A percentile compares a stretch with the other conserved stretches of the same genome.
Evolutionary conservation across 2,888 invertebrate genomes (phyloP).

Genomic region (Eupithecia subumbrata): DNA sequence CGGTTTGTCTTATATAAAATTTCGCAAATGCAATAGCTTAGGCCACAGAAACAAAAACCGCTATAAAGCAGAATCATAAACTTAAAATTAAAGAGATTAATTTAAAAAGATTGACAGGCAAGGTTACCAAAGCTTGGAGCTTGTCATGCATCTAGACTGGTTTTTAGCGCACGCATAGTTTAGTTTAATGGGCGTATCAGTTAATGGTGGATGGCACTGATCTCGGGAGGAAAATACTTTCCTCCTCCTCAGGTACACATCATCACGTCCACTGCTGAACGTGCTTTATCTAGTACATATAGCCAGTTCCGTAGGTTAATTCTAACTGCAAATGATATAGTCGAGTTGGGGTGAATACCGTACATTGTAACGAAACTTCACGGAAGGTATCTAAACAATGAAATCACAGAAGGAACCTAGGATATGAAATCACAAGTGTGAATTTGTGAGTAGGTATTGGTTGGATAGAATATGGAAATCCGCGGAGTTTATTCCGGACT

Average conservation of each 20-base stretch:
- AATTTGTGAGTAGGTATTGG: constrained; percentile 1
- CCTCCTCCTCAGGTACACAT: background rate
- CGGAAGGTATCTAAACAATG: background rate
- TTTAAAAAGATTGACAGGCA: background rate
- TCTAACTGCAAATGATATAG: background rate
- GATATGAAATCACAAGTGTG: constrained; percentile 9
- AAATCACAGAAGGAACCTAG: background rate
- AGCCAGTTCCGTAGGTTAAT: background rate
- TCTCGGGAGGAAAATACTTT: background rate
- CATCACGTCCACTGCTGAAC: background rate
- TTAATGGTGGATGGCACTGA: background rate
- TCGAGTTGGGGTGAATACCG: background rate
- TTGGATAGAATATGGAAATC: background rate
- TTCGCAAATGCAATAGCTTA: constrained; percentile 1
- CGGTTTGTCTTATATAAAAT: background rate
- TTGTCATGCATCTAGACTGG: constrained; percentile 2
- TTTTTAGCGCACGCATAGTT: background rate
- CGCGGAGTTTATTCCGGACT: background rate
- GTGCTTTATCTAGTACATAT: background rate
- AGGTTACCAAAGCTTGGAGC: background rate
- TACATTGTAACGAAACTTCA: background rate
- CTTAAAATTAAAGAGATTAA: background rate
- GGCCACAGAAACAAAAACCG: background rate
- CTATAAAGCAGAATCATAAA: background rate
- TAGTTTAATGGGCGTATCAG: background rate